These are phyloP conservation scores for Eurytoma adleriae DNA, from an alignment of 2,888 invertebrate genomes.

Conservation along the genomic window DNA sequence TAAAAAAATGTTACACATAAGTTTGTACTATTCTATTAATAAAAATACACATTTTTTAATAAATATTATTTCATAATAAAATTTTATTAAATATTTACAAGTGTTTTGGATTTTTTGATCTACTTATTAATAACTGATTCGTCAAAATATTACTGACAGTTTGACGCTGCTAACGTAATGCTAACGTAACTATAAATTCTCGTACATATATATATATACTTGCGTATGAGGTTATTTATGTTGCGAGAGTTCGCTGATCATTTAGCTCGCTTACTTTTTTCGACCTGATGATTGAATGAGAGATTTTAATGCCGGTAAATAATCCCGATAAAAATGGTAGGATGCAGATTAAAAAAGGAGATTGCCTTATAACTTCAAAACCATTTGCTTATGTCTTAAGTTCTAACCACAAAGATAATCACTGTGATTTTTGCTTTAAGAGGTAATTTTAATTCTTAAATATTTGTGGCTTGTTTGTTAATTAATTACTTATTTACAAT, in stretches of 20 bases:
- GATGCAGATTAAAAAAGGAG: conserved; percentile 57
- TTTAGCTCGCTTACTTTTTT: no score
- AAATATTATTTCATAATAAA: conserved; percentile 37
- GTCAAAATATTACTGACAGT: not conserved
- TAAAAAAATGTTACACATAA: conserved; percentile 39
- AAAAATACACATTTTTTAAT: conserved; percentile 39
- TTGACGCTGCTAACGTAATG: no score
- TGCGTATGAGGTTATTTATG: no score
- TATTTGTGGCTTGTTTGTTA: not conserved
- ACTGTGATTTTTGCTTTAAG: conserved; percentile 57
- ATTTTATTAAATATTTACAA: conserved; percentile 25
- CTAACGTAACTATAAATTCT: no score
- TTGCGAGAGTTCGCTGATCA: no score
- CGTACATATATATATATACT: no score
- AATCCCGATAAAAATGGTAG: conserved; percentile 30
- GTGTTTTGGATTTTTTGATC: not conserved
- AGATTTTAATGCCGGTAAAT: conserved; percentile 1
- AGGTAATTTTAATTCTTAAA: conserved; percentile 33
- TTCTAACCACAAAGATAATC: conserved; percentile 52
- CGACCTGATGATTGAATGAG: not conserved
- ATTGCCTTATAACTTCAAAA: conserved; percentile 53
- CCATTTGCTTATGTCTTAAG: conserved; percentile 57
- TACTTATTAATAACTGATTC: not conserved
- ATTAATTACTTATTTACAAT: conserved; percentile 15
- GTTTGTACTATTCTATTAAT: conserved; percentile 35